Conservation (phyloP, 1,140 invertebrate genomes). For the Brachionus angularis region DNA sequence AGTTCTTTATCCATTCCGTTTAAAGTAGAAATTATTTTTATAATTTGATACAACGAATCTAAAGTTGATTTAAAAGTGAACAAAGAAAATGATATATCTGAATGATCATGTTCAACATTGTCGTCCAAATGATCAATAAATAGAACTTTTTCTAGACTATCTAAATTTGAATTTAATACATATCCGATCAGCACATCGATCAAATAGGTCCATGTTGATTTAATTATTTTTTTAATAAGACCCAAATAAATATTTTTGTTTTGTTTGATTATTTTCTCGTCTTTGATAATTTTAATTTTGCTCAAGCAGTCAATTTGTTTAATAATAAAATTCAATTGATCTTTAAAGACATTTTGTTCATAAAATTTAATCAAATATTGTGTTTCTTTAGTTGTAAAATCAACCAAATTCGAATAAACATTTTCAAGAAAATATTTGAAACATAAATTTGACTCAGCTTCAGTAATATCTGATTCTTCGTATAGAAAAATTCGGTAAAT, state of each 20-base stretch:
- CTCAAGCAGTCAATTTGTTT: not conserved
- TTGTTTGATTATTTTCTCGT: not conserved
- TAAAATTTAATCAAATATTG: too few species aligned
- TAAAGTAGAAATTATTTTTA: not conserved
- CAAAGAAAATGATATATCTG: not conserved
- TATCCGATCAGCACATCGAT: constrained; percentile 17
- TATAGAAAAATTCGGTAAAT: constrained; percentile 12
- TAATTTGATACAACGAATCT: constrained; percentile 9
- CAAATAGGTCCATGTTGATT: constrained; percentile 26
- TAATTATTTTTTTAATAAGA: constrained; percentile 8
- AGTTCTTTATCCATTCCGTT: constrained; percentile 21
- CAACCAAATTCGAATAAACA: too few species aligned
- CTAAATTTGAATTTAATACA: not conserved
- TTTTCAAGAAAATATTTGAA: not conserved
- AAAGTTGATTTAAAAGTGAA: constrained; percentile 37
- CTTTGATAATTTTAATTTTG: not conserved
- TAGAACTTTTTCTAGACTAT: not conserved
- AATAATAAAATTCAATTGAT: not conserved
- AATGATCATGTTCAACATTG: not conserved
- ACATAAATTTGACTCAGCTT: not conserved
- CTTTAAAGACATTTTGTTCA: not conserved
- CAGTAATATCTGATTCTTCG: constrained; percentile 14
- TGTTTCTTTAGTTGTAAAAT: too few species aligned
- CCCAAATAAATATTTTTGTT: not conserved
- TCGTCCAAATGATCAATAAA: not conserved